Base-by-base conservation (phyloP, 2,797 vertebrate species). In the Betta splendens region DNA sequence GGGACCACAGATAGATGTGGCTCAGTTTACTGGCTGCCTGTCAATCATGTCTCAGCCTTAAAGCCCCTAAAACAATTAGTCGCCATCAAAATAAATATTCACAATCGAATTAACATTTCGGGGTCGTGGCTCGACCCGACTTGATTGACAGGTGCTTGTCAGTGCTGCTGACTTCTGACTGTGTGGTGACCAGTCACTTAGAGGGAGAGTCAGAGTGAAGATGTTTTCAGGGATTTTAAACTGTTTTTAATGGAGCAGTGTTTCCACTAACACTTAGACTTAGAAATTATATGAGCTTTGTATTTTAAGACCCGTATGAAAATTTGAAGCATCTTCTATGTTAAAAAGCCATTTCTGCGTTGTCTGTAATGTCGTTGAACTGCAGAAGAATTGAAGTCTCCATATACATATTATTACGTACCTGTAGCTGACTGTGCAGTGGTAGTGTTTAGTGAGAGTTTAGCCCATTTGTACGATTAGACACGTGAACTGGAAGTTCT, bases 401-500 rank as follows among this genome's bases (percentile, higher is more conserved):
- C n/a, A n/a, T 10, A 21, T 13, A 31, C 1, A 1, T 23, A 6
- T 16, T 56, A 51, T 48, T 50, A 20, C 7, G 12, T 12, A 3
- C 16, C 18, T 35, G 12, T 50, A 32, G 23, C 20, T 39, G 22
- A 56, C 3, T 40, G 18, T 71, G 17, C 37, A n/a, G 31, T 62
- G 43, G 3, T 36, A 6, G 13, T 22, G 16, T 31, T n/a, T n/a
- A n/a, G n/a, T 33, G 10, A 21, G 7, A 20, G 8, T 39, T 45
- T 36, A 36, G 22, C 8, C 1, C 26, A 11, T 21, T 26, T 11
- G 5, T 42, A 20, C 22, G 17, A 18, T 36, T 9, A 17, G 47
- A 45, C n/a, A 29, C 10, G 32, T 13, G 17, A 17, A 23, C 51
- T 25, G 50, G 22, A 56, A 36, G 22, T 39, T 45, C 42, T 72